A percentile compares a stretch with the other conserved stretches of the same genome.
Evolutionary conservation across 2,797 vertebrate genomes (phyloP).

Genomic region (Bufotes viridis): DNA sequence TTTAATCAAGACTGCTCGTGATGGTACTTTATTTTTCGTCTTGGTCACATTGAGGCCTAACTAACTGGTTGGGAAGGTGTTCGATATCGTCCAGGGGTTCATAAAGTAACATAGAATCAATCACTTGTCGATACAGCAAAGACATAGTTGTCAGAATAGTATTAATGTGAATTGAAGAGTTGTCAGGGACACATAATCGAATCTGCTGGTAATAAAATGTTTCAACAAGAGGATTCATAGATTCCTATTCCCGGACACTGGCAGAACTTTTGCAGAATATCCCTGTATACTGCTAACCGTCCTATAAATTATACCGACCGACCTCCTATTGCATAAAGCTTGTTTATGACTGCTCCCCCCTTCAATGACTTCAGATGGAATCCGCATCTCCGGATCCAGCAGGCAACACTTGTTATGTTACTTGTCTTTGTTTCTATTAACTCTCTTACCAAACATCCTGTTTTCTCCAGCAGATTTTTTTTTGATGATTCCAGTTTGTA

Average conservation of each 20-base stretch:
- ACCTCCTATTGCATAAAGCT: background rate
- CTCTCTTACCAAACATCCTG: slow-evolving; percentile 52
- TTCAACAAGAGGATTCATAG: background rate
- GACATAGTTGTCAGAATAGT: background rate
- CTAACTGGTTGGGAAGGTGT: no score
- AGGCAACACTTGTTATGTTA: slow-evolving; percentile 51
- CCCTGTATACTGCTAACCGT: background rate
- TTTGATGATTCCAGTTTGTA: background rate
- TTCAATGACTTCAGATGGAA: slow-evolving; percentile 4
- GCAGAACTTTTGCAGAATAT: background rate
- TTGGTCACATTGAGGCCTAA: no score
- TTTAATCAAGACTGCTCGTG: no score
- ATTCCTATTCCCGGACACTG: background rate
- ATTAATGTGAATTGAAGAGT: background rate
- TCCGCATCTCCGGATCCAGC: slow-evolving; percentile 4
- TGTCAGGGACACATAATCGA: no score
- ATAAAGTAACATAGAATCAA: background rate
- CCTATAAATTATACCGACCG: background rate
- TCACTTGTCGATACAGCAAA: background rate
- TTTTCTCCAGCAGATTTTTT: slow-evolving; percentile 26
- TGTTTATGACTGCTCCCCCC: background rate
- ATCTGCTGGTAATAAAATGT: background rate
- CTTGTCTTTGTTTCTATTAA: slow-evolving; percentile 39
- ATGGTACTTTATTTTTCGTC: no score
- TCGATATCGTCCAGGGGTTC: no score